Conservation (phyloP, 2,113 vertebrate species). For the Podarcis cretensis region DNA sequence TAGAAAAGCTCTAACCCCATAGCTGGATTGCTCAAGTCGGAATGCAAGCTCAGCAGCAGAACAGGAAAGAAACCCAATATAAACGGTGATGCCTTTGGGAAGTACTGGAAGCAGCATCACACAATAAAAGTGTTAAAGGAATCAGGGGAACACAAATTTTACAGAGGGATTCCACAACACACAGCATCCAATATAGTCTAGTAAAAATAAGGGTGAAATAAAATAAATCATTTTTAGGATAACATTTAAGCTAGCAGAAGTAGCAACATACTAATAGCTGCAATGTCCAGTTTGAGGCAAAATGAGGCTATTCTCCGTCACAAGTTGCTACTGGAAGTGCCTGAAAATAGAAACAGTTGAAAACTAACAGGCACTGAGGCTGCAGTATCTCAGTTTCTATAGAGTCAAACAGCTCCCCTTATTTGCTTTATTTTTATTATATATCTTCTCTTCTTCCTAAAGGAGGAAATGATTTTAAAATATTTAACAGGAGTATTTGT, state of each 20-base stretch:
- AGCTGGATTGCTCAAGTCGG: slow-evolving; percentile 33
- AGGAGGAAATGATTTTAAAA: background rate
- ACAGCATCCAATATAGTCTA: background rate
- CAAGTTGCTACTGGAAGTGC: background rate
- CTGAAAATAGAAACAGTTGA: background rate
- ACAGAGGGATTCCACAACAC: background rate
- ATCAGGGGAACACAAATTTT: background rate
- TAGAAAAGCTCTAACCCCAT: background rate
- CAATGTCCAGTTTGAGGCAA: background rate
- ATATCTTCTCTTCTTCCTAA: no score
- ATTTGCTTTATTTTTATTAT: background rate
- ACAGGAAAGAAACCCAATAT: background rate
- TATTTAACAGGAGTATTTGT: background rate
- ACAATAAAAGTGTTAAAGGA: background rate
- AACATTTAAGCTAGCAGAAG: background rate
- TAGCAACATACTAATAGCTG: background rate
- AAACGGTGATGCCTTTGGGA: slow-evolving; percentile 39
- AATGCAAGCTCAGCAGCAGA: background rate
- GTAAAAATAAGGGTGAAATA: no score
- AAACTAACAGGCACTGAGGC: background rate
- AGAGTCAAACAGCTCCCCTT: background rate
- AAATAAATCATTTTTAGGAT: no score
- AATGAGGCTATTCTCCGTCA: background rate
- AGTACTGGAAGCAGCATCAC: slow-evolving; percentile 13
- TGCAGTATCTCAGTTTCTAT: background rate